Conservation (phyloP, 2,797 vertebrate species). For the Cygnus olor region DNA sequence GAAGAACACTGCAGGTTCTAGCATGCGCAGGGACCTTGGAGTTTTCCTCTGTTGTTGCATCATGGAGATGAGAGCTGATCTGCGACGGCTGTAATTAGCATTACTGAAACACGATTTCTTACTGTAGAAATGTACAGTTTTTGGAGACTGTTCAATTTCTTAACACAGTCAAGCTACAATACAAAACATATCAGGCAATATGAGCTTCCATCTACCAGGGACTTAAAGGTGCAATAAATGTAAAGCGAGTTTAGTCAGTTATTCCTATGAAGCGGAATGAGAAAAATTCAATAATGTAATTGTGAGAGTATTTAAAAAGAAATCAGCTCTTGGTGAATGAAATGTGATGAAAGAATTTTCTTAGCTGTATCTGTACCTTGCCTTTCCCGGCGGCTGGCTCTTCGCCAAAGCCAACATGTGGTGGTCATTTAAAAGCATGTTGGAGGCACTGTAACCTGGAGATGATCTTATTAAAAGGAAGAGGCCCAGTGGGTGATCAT, state of each 20-base stretch:
- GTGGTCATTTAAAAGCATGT: constrained; percentile 20
- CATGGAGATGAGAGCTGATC: constrained; percentile 37
- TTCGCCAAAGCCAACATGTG: constrained; percentile 42
- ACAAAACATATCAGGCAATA: constrained; percentile 61
- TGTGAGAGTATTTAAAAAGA: constrained; percentile 42
- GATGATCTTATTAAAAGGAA: constrained; percentile 57
- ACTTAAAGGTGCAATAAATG: constrained; percentile 62
- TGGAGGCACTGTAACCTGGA: constrained; percentile 49
- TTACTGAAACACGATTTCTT: constrained; percentile 63
- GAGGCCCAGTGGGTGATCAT: constrained; percentile 45
- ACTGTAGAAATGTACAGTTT: constrained; percentile 65
- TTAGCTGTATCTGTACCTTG: constrained; percentile 39
- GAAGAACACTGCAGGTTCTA: constrained; percentile 72
- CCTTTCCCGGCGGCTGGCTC: constrained; percentile 43
- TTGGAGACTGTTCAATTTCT: constrained; percentile 59
- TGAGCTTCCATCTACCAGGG: constrained; percentile 64
- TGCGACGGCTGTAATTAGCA: constrained; percentile 27
- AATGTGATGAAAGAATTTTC: constrained; percentile 23
- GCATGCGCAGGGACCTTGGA: constrained; percentile 9
- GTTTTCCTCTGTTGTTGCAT: constrained; percentile 49
- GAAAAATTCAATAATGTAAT: background rate
- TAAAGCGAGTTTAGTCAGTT: constrained; percentile 6
- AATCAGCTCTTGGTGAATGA: background rate
- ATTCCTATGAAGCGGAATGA: background rate
- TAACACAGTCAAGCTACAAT: constrained; percentile 50